These are phyloP conservation scores for Trematomus bernacchii DNA, from an alignment of 2,797 vertebrate species.

Conservation along the genomic window DNA sequence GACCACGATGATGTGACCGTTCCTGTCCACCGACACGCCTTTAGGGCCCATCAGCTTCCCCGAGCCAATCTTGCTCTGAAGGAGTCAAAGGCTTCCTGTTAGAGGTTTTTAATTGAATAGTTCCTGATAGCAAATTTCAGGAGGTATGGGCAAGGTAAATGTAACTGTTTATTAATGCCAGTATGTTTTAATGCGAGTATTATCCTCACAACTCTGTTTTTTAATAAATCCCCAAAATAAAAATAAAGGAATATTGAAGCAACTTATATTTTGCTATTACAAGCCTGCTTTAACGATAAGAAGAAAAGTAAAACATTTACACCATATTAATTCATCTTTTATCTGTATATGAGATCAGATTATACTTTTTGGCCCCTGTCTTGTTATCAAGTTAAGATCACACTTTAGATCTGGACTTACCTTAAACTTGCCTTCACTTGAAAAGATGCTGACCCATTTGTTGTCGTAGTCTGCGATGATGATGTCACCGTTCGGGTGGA, in stretches of 20 bases:
- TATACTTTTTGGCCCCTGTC: background rate
- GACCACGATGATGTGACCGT: slow-evolving; percentile 97
- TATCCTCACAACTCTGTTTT: no score
- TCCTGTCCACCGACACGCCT: slow-evolving; percentile 96
- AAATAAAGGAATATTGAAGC: no score
- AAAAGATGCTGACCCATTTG: slow-evolving; percentile 99
- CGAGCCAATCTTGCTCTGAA: slow-evolving; percentile 94
- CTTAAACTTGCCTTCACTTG: slow-evolving; percentile 98
- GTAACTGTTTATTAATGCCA: background rate
- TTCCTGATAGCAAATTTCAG: background rate
- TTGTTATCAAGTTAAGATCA: background rate
- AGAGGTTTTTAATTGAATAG: background rate
- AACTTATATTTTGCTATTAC: no score
- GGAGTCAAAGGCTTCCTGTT: background rate
- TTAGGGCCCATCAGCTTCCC: slow-evolving; percentile 99
- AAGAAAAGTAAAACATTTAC: no score
- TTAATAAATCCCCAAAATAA: background rate
- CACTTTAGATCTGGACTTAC: slow-evolving; percentile 72
- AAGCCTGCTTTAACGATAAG: no score
- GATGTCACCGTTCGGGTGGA: slow-evolving; percentile 96
- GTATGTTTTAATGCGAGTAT: background rate
- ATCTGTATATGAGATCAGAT: background rate
- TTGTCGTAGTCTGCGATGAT: slow-evolving; percentile 99
- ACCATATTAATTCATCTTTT: no score
- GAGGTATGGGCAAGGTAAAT: background rate